Evolutionary conservation across 2,113 vertebrate genomes (phyloP).

Genomic region (Cephalophus harveyi): DNA sequence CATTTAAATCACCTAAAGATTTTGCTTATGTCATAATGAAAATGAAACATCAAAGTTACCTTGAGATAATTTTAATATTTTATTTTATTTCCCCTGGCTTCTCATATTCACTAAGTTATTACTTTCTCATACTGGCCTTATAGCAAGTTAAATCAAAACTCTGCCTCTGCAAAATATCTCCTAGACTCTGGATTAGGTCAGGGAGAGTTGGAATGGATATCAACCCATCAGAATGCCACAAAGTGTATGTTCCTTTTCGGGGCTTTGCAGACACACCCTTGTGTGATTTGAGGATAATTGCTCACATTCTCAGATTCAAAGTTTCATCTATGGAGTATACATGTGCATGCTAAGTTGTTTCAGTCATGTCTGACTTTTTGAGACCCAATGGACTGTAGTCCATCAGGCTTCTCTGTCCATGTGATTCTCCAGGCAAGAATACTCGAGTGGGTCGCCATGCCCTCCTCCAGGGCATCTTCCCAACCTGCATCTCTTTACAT

Average conservation of each 20-base stretch:
- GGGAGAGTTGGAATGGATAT: neutral
- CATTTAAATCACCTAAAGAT: neutral
- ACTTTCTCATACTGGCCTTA: neutral
- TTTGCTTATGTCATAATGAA: neutral
- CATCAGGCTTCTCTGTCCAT: neutral
- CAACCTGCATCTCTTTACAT: neutral
- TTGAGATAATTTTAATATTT: conserved; percentile 14
- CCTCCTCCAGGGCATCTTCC: neutral
- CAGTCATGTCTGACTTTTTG: neutral
- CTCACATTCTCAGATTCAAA: neutral
- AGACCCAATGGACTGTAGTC: neutral
- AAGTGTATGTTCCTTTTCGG: neutral
- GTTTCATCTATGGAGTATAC: neutral
- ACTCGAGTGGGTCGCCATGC: neutral
- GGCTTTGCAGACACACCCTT: neutral
- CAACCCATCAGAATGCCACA: no score
- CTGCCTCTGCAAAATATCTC: neutral
- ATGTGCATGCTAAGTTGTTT: neutral
- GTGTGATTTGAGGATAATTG: neutral
- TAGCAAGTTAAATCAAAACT: neutral
- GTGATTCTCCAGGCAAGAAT: neutral
- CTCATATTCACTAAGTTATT: neutral
- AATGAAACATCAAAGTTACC: neutral
- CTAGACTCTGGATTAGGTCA: neutral
- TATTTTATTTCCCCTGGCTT: neutral